These are phyloP conservation scores for Sylvia atricapilla DNA, from an alignment of 2,113 vertebrate species.

Conservation along the genomic window DNA sequence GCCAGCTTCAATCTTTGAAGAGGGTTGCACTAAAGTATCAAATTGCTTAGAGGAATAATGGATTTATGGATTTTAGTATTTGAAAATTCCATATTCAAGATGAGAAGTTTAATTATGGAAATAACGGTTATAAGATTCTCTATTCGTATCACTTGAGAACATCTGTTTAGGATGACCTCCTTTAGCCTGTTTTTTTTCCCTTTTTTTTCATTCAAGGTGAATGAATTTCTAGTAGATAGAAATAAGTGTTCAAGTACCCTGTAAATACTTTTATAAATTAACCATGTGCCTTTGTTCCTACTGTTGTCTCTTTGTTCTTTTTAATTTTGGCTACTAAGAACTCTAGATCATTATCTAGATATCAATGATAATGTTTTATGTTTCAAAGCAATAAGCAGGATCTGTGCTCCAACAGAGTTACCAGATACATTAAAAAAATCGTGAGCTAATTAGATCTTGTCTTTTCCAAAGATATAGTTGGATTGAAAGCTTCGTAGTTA, in stretches of 20 bases:
- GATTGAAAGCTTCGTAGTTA: neutral
- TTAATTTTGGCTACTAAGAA: slow-evolving; percentile 2
- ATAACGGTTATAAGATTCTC: neutral
- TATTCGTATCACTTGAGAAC: accelerated
- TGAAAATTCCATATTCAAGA: neutral
- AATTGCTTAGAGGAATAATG: neutral
- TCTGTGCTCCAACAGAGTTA: slow-evolving; percentile 5
- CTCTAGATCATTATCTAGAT: neutral
- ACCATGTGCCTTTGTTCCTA: slow-evolving; percentile 49
- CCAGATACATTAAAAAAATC: neutral
- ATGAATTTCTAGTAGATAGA: neutral
- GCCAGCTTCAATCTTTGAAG: neutral
- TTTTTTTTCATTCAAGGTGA: neutral
- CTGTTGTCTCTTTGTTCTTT: neutral
- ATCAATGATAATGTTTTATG: neutral
- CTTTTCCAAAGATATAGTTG: neutral
- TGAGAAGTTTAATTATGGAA: neutral
- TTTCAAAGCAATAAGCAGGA: slow-evolving; percentile 51
- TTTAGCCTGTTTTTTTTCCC: neutral
- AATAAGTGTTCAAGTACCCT: neutral
- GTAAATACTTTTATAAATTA: slow-evolving; percentile 54
- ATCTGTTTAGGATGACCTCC: neutral
- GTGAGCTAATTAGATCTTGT: neutral
- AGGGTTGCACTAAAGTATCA: neutral
- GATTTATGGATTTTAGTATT: neutral